Base-by-base conservation (phyloP, 2,797 vertebrate species). In the Myotis vivesi region DNA sequence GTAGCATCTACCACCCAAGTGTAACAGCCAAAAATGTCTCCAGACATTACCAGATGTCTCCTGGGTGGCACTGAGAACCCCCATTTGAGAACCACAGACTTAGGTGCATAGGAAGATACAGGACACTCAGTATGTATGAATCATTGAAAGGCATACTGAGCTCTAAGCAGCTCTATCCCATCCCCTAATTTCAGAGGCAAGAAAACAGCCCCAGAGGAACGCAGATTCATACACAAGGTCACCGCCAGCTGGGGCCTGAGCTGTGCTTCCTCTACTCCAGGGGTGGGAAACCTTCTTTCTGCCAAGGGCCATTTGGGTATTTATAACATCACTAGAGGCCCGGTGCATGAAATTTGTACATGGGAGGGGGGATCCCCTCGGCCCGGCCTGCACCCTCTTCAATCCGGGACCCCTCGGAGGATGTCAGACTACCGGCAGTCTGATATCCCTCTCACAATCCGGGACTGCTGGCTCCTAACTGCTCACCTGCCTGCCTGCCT, bases 101-200 rank as follows among this genome's bases (percentile, higher is more conserved):
- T 38, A 44, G 59, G 28, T 33, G 0, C 17, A 0, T 11, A 23
- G 28, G 9, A 19, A 23, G 41, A 49, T 16, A 1, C 20, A 11
- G 46, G 66, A 49, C 17, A 36, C 0, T 36, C 12, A 3, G 23
- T 33, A 8, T 41, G 19, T 20, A 1, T 16, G 36, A 36, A 30
- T 71, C 81, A 20, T 12, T 19, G 83, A 62, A 33, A 88, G 81
- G 25, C 22, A 0, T 3, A 17, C 19, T 0, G 0, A 75, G 16
- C 19, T 28, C 72, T 33, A 2, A 1, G 55, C 59, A 41, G 8
- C n/a, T 22, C 28, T 22, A 25, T 9, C 49, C 51, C 51, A 36
- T 2, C 33, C 72, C 38, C 73, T 46, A 23, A 19, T 22, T 69
- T 55, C 76, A 66, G 12, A 33, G 57, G 44, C 4, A n/a, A 79